Conservation (phyloP, 2,888 invertebrate genomes). For the Drosophila infuscata region DNA sequence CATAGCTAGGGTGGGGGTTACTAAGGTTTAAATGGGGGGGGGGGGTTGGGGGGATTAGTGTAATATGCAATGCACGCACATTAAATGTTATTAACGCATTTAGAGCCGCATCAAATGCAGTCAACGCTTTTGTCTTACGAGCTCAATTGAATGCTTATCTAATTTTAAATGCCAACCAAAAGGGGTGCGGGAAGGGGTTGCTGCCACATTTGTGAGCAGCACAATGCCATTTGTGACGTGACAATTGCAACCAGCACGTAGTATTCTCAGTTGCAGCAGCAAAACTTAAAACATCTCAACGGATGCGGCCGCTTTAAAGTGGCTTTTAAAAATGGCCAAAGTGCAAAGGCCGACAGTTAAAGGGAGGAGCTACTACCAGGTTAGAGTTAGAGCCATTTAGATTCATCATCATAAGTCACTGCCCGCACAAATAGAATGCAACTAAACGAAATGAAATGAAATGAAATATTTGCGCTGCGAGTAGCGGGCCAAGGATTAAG, state of each 20-base stretch:
- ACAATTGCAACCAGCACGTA: slow-evolving; percentile 71
- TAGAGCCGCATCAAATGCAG: slow-evolving; percentile 37
- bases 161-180: slow-evolving; percentile 59
- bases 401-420: slow-evolving; percentile 85
- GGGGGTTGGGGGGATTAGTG: background rate
- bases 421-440: slow-evolving; percentile 60
- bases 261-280: background rate
- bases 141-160: slow-evolving; percentile 76
- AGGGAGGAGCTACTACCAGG: background rate
- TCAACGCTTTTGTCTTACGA: slow-evolving; percentile 40
- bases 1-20: background rate
- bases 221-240: slow-evolving; percentile 65
- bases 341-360: slow-evolving; percentile 40
- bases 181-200: background rate
- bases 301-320: slow-evolving; percentile 51
- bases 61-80: slow-evolving; percentile 59
- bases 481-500: slow-evolving; percentile 56
- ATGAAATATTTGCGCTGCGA: slow-evolving; percentile 76
- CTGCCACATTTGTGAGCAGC: slow-evolving; percentile 56
- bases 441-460: slow-evolving; percentile 78
- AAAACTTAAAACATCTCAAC: slow-evolving; percentile 9
- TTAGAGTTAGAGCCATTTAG: slow-evolving; percentile 69
- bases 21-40: background rate
- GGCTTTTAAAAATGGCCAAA: slow-evolving; percentile 28
- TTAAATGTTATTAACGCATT: slow-evolving; percentile 80